Percentiles rank a stretch among this genome's conserved stretches.
Conservation (phyloP, 2,797 vertebrate genomes). For the Bradypodion pumilum region DNA sequence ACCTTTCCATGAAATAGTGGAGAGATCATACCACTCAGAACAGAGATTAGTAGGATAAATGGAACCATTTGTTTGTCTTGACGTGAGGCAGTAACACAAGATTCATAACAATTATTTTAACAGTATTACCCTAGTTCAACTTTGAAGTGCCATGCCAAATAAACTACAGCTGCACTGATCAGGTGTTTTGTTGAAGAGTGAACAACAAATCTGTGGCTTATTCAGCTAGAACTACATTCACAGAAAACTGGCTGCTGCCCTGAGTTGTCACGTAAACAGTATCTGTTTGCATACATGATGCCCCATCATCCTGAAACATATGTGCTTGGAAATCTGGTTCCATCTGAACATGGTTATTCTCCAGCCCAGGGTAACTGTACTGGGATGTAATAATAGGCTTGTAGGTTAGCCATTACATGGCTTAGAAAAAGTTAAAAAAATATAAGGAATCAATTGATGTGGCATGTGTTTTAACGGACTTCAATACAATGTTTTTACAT, state of each 20-base stretch:
- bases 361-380: not conserved
- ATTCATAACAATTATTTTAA: too few species aligned
- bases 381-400: not conserved
- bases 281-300: not conserved
- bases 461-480: not conserved
- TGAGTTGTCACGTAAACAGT: not conserved
- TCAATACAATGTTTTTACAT: not conserved
- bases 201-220: not conserved
- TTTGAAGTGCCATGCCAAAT: not conserved
- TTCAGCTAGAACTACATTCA: not conserved
- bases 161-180: not conserved
- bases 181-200: not conserved
- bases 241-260: not conserved
- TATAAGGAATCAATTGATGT: not conserved
- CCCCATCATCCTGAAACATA: not conserved
- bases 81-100: too few species aligned
- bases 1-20: not conserved
- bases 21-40: not conserved
- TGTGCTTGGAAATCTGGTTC: not conserved
- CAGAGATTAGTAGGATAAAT: not conserved
- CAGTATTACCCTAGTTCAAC: not conserved
- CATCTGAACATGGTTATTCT: not conserved
- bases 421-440: not conserved
- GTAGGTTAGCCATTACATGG: not conserved
- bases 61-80: too few species aligned